A percentile compares a stretch with the other conserved stretches of the same genome.
phyloP scores from a whole-genome alignment of 2,888 invertebrate species.

The Agrochola lychnidis region DNA sequence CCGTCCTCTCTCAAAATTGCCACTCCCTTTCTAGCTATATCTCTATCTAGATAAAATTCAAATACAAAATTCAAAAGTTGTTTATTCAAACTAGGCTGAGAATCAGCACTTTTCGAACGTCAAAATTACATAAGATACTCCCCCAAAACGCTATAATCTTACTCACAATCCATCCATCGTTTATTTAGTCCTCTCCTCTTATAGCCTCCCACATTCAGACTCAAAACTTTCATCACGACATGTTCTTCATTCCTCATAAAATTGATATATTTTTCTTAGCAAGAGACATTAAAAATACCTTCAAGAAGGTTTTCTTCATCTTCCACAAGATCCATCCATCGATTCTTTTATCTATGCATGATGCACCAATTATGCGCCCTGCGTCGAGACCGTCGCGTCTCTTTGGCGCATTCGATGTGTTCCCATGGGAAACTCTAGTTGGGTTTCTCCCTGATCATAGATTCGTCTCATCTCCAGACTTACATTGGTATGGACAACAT shows the following conservation, averaged over 20 bases:
- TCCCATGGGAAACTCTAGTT: constrained; percentile 15
- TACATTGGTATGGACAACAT: constrained; percentile 32
- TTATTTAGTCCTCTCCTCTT: no score
- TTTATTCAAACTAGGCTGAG: no score
- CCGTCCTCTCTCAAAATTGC: no score
- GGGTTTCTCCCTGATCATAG: constrained; percentile 51
- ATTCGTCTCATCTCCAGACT: constrained; percentile 33
- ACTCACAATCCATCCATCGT: no score
- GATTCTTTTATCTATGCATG: constrained; percentile 8
- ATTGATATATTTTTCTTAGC: background rate
- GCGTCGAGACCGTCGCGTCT: constrained; percentile 34
- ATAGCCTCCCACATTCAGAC: background rate
- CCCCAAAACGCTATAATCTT: no score
- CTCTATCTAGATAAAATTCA: no score
- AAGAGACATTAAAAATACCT: background rate
- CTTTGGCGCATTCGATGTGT: constrained; percentile 18
- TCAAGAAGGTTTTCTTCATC: background rate
- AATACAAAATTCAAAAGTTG: no score
- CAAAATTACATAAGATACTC: no score
- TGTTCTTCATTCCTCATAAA: background rate
- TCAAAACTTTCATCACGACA: background rate
- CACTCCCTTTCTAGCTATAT: no score
- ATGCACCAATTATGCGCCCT: constrained; percentile 34
- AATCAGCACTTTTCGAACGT: no score
- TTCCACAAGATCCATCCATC: background rate